A percentile compares a stretch with the other conserved stretches of the same genome.
phyloP scores from a whole-genome alignment of 2,797 vertebrate species.

The Sebastes alutus region DNA sequence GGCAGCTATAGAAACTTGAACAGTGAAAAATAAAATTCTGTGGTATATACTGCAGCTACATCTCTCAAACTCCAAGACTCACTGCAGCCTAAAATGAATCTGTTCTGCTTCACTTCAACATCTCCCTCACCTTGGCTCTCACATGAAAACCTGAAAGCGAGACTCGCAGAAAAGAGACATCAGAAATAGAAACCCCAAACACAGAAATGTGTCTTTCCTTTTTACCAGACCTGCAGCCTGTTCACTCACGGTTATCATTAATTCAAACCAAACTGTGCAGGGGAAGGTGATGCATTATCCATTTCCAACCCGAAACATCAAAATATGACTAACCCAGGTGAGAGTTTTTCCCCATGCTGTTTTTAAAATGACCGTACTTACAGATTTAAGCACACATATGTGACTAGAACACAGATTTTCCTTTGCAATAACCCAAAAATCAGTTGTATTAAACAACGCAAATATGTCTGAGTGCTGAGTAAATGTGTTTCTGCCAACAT shows the following conservation, averaged over 20 bases:
- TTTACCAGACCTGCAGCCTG: background rate
- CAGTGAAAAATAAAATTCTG: background rate
- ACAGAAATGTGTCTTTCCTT: slow-evolving; percentile 1
- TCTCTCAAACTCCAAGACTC: slow-evolving; percentile 23
- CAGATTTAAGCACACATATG: background rate
- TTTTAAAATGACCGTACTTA: background rate
- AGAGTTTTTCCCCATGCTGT: background rate
- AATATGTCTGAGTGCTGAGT: background rate
- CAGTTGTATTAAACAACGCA: background rate
- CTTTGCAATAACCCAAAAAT: background rate
- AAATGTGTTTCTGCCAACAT: background rate
- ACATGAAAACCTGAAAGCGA: slow-evolving; percentile 12
- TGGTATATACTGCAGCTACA: slow-evolving; percentile 1
- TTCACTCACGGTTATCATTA: slow-evolving; percentile 32
- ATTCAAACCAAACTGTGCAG: slow-evolving; percentile 22
- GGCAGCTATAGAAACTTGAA: background rate
- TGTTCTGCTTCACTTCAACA: slow-evolving; percentile 21
- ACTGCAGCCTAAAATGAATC: slow-evolving; percentile 14
- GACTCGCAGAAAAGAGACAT: slow-evolving; percentile 26
- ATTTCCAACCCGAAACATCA: background rate
- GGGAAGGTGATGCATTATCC: background rate
- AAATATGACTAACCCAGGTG: background rate
- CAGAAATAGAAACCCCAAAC: slow-evolving; percentile 23
- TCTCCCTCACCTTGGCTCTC: slow-evolving; percentile 22
- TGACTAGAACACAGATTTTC: background rate